Conservation (phyloP, 2,888 invertebrate genomes). For the Dioctria linearis region DNA sequence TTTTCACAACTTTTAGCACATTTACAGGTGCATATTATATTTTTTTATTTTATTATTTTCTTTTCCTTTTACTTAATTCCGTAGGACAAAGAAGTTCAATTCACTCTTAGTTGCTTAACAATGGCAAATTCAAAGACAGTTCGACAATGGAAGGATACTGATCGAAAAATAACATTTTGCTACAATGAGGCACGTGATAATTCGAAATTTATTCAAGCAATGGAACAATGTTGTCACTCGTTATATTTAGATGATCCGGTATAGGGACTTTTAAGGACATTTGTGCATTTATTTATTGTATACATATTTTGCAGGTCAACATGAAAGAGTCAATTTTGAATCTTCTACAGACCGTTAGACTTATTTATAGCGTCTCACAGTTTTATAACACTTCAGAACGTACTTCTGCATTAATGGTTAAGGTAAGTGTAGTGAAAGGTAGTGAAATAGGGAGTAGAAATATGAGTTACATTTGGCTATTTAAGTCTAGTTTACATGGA, state of each 20-base stretch:
- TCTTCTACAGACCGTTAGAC: slow-evolving; percentile 89
- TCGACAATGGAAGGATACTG: slow-evolving; percentile 86
- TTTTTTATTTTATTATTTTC: slow-evolving; percentile 5
- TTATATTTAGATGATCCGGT: slow-evolving; percentile 94
- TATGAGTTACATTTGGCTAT: background rate
- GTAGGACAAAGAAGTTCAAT: slow-evolving; percentile 82
- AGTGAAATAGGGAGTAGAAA: too few species aligned
- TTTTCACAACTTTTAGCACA: slow-evolving; percentile 89
- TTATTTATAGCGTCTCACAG: slow-evolving; percentile 95
- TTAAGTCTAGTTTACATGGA: background rate
- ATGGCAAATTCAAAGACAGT: slow-evolving; percentile 84
- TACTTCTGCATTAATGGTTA: slow-evolving; percentile 96
- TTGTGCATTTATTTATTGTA: slow-evolving; percentile 60
- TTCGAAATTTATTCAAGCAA: slow-evolving; percentile 93
- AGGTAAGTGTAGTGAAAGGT: slow-evolving; percentile 73
- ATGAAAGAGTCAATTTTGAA: slow-evolving; percentile 93
- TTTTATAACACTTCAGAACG: slow-evolving; percentile 97
- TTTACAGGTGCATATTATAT: slow-evolving; percentile 74
- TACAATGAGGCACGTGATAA: slow-evolving; percentile 97
- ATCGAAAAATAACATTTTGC: slow-evolving; percentile 92
- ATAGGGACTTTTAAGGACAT: slow-evolving; percentile 51
- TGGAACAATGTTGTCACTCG: slow-evolving; percentile 96
- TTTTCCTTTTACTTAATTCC: background rate
- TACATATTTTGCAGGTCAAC: slow-evolving; percentile 72
- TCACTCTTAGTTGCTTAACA: slow-evolving; percentile 83